A percentile compares a stretch with the other conserved stretches of the same genome.
phyloP scores from a whole-genome alignment of 2,888 invertebrate species.

The Drosophila vallismaia region DNA sequence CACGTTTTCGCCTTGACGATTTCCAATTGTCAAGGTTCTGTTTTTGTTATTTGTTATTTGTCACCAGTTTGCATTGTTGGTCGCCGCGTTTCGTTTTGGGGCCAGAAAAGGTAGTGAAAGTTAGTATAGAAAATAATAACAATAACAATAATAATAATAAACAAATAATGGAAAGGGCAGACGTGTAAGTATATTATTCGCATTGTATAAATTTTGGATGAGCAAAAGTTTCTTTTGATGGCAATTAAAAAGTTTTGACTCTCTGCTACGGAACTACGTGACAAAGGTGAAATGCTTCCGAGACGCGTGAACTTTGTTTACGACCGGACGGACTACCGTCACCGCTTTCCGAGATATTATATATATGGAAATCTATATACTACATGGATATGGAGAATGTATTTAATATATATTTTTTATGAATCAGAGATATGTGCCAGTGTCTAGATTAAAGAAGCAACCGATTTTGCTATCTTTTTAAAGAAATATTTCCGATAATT shows the following conservation, averaged over 20 bases:
- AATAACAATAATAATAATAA: background rate
- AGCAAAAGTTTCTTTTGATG: slow-evolving; percentile 33
- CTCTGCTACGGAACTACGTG: slow-evolving; percentile 53
- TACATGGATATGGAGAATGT: slow-evolving; percentile 16
- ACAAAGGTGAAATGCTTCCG: slow-evolving; percentile 58
- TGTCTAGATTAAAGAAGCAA: background rate
- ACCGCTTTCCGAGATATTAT: slow-evolving; percentile 1
- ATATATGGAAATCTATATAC: background rate
- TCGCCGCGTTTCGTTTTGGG: slow-evolving; percentile 26
- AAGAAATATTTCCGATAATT: background rate
- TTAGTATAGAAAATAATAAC: slow-evolving; percentile 56
- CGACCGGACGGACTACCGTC: background rate
- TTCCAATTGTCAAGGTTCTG: slow-evolving; percentile 98
- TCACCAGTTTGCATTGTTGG: slow-evolving; percentile 35
- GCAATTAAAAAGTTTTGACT: slow-evolving; percentile 68
- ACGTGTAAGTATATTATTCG: slow-evolving; percentile 42
- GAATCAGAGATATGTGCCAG: slow-evolving; percentile 22
- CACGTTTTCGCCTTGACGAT: slow-evolving; percentile 95
- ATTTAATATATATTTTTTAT: slow-evolving; percentile 10
- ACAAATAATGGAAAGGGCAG: slow-evolving; percentile 23
- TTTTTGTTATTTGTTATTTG: slow-evolving; percentile 29
- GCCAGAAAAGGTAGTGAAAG: slow-evolving; percentile 58
- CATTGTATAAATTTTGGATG: slow-evolving; percentile 33
- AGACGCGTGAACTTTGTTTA: slow-evolving; percentile 36
- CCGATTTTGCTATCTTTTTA: slow-evolving; percentile 1